Conservation (phyloP, 2,113 vertebrate genomes). For the Toxotes jaculatrix region DNA sequence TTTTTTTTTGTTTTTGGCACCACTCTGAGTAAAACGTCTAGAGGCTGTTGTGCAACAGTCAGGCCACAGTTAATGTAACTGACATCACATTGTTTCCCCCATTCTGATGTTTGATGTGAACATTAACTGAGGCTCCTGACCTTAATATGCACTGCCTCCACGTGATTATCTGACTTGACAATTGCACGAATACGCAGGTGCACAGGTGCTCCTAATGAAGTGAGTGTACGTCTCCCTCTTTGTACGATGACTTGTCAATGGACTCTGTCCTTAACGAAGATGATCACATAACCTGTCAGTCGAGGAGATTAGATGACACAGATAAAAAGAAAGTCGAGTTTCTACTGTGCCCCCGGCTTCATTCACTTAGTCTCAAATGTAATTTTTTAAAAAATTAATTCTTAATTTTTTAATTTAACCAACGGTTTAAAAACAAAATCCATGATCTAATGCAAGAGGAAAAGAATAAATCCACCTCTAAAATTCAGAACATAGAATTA, state of each 20-base stretch:
- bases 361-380: no score
- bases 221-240: not conserved
- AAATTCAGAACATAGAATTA: no score
- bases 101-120: no score
- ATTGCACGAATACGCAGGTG: not conserved
- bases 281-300: conserved; percentile 8
- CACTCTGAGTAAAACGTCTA: no score
- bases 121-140: not conserved
- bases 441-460: no score
- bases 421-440: no score
- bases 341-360: not conserved
- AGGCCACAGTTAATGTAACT: no score
- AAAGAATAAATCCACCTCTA: no score
- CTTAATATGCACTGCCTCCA: not conserved
- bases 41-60: no score
- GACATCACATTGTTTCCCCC: not conserved
- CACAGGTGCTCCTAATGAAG: not conserved
- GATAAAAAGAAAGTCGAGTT: conserved; percentile 32
- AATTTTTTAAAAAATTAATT: no score
- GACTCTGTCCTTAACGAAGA: conserved; percentile 66
- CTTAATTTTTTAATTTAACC: no score
- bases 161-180: not conserved
- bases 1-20: no score
- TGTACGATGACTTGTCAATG: conserved; percentile 57
- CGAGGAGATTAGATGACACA: conserved; percentile 44